Conservation (phyloP, 1,140 invertebrate species). For the Procambarus virginalis region DNA sequence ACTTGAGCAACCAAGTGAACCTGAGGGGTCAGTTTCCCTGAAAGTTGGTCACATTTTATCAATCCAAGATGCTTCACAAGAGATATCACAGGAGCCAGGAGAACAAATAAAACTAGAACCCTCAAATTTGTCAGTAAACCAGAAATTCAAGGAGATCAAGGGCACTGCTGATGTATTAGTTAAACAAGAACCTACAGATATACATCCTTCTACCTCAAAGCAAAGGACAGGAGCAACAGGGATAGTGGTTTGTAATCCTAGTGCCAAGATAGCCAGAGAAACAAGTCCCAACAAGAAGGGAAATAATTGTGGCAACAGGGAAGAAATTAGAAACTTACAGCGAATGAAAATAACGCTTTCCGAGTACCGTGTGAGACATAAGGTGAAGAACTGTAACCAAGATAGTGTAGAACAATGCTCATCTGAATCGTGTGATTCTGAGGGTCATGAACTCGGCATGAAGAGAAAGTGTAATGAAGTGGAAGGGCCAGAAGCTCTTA, state of each 20-base stretch:
- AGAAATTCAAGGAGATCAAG: background rate
- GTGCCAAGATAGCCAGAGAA: background rate
- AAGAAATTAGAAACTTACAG: background rate
- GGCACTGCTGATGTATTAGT: background rate
- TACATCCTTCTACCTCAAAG: background rate
- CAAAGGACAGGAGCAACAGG: background rate
- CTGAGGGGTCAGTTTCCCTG: background rate
- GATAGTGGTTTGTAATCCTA: background rate
- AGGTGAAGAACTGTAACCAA: background rate
- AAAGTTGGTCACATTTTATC: background rate
- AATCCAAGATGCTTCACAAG: background rate
- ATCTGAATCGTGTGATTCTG: background rate
- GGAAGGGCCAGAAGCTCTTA: background rate
- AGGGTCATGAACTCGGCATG: background rate
- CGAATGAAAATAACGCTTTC: background rate
- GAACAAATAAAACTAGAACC: background rate
- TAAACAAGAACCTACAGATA: background rate
- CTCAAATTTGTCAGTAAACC: background rate
- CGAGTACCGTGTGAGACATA: background rate
- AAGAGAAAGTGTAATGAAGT: background rate
- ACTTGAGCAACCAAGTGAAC: background rate
- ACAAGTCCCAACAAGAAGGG: background rate
- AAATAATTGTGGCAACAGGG: background rate
- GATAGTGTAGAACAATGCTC: background rate
- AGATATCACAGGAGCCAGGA: background rate